Evolutionary conservation across 92 coral and sea anemone genomes (phyloP).

Genomic region (Parazoanthus atlanticus): DNA sequence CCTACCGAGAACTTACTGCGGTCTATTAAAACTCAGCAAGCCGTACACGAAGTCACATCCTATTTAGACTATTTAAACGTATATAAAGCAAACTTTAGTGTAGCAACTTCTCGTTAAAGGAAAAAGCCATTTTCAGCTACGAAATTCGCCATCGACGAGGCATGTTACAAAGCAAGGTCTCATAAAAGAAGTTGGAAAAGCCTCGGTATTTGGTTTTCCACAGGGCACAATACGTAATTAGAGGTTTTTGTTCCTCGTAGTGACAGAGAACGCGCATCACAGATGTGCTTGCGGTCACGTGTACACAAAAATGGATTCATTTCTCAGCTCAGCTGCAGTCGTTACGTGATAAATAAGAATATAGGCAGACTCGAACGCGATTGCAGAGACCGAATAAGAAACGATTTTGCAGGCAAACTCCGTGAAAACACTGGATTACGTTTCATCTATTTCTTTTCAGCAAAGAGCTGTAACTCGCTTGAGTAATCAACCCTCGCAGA

Average conservation of each 20-base stretch:
- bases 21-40: background rate
- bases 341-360: conserved; percentile 27
- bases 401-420: background rate
- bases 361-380: conserved; percentile 6
- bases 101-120: background rate
- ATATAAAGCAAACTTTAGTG: background rate
- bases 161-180: background rate
- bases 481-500: background rate
- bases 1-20: background rate
- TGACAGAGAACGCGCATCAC: conserved; percentile 25
- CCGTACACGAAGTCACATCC: background rate
- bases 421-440: background rate
- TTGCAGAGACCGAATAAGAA: background rate
- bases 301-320: background rate
- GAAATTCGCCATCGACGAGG: background rate
- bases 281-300: conserved; percentile 44
- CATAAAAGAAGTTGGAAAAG: background rate
- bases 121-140: background rate
- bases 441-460: background rate
- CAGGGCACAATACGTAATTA: conserved; percentile 16
- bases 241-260: conserved; percentile 19
- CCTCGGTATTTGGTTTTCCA: conserved; percentile 10
- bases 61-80: background rate
- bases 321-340: conserved; percentile 37
- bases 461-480: too few species aligned